These are phyloP conservation scores for Crotalus viridis DNA, from an alignment of 2,113 vertebrate genomes.

Conservation along the genomic window DNA sequence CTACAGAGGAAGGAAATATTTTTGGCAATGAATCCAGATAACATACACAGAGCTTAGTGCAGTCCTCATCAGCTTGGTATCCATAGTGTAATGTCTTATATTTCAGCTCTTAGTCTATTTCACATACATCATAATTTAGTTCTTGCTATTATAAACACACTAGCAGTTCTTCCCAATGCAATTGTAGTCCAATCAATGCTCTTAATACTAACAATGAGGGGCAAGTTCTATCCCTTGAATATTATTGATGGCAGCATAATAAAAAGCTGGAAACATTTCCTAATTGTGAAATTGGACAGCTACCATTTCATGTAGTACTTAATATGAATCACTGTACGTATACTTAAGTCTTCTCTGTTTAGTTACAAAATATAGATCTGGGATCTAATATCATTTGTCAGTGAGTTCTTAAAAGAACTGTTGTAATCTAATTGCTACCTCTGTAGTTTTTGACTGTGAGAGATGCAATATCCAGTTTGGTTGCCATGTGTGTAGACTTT, in stretches of 20 bases:
- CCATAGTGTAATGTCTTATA: background rate
- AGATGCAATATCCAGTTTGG: no score
- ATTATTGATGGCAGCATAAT: background rate
- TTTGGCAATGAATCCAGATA: background rate
- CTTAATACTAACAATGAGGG: background rate
- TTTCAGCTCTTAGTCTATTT: background rate
- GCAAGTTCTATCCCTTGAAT: background rate
- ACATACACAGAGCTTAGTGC: background rate
- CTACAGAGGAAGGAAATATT: constrained; percentile 60
- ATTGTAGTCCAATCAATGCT: background rate
- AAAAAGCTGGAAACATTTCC: background rate
- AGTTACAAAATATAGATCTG: no score
- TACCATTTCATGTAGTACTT: background rate
- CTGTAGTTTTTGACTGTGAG: no score
- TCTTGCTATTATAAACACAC: background rate
- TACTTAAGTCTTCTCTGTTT: no score
- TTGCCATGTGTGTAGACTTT: no score
- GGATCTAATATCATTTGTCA: no score
- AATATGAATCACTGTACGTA: background rate
- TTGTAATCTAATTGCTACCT: no score
- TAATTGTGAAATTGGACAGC: background rate
- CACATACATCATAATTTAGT: background rate
- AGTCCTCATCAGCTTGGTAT: background rate
- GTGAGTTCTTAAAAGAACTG: no score
- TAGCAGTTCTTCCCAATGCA: background rate